Evolutionary conservation across 2,797 vertebrate species (phyloP).

Genomic region (Enoplosus armatus): DNA sequence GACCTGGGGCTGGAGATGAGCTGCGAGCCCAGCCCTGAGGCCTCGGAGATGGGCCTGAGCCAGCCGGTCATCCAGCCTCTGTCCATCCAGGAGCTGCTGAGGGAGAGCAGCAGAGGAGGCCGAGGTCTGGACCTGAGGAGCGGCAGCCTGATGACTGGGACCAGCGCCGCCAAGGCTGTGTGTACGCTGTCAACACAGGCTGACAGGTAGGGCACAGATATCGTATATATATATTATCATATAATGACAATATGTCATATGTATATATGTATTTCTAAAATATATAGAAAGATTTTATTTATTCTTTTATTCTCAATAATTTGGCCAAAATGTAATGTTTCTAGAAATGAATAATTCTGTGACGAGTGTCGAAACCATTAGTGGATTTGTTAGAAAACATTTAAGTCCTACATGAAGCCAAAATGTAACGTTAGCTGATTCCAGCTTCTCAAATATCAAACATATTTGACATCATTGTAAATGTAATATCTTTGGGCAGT

Average conservation of each 20-base stretch:
- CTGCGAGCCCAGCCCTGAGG: constrained; percentile 79
- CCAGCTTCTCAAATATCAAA: too few relatives aligned
- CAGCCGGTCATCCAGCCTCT: constrained; percentile 90
- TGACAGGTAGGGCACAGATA: constrained; percentile 87
- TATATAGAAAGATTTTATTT: too few relatives aligned
- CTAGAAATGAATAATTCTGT: too few relatives aligned
- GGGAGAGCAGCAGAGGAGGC: constrained; percentile 85
- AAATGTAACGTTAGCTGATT: too few relatives aligned
- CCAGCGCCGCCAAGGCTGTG: constrained; percentile 90
- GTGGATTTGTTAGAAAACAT: too few relatives aligned
- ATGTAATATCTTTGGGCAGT: too few relatives aligned
- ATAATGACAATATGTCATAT: neutral
- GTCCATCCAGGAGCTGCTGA: constrained; percentile 94
- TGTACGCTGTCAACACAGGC: constrained; percentile 94
- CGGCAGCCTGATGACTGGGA: constrained; percentile 90
- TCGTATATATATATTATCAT: too few relatives aligned
- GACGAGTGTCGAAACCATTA: too few relatives aligned
- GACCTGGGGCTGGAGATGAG: constrained; percentile 81
- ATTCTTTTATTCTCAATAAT: too few relatives aligned
- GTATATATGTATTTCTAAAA: neutral
- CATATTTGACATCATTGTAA: too few relatives aligned
- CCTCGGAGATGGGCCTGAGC: constrained; percentile 83
- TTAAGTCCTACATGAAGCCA: too few relatives aligned
- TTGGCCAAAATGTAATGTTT: too few relatives aligned
- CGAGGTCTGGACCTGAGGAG: constrained; percentile 89